These are phyloP conservation scores for Echiichthys vipera DNA, from an alignment of 2,797 vertebrate species.

Conservation along the genomic window DNA sequence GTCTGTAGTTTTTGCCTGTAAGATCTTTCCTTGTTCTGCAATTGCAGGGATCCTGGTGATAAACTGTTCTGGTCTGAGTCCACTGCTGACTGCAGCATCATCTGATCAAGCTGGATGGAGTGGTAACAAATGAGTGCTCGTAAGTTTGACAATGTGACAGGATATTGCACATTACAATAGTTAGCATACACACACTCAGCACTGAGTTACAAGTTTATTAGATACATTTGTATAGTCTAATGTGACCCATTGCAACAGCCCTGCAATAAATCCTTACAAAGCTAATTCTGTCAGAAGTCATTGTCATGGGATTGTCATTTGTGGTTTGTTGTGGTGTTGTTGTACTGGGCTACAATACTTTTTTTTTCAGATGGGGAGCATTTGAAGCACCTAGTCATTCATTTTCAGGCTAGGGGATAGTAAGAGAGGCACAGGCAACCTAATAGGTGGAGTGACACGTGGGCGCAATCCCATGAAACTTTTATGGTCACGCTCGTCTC, in stretches of 20 bases:
- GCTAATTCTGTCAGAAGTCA: not conserved
- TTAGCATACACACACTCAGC: not conserved
- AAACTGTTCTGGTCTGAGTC: slow-evolving; percentile 77
- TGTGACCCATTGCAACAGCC: not conserved
- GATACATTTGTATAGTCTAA: not conserved
- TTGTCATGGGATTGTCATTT: not conserved
- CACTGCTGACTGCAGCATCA: slow-evolving; percentile 68
- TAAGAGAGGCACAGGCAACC: too few relatives aligned
- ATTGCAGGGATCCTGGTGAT: slow-evolving; percentile 64
- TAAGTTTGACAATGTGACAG: not conserved
- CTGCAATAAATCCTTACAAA: not conserved
- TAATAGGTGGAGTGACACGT: too few relatives aligned
- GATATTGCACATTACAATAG: not conserved
- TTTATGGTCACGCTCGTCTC: too few relatives aligned
- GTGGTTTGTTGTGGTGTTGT: not conserved
- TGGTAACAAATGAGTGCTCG: slow-evolving; percentile 3
- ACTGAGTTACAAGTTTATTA: not conserved
- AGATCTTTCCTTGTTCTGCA: slow-evolving; percentile 73
- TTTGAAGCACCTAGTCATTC: too few relatives aligned
- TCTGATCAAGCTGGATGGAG: slow-evolving; percentile 80
- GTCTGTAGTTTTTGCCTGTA: slow-evolving; percentile 82
- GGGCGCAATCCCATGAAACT: too few relatives aligned
- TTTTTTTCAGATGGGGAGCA: too few relatives aligned
- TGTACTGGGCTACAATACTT: not conserved
- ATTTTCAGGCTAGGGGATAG: too few relatives aligned